Conservation (phyloP, 1,140 invertebrate genomes). For the Caenorhabditis brenneri region DNA sequence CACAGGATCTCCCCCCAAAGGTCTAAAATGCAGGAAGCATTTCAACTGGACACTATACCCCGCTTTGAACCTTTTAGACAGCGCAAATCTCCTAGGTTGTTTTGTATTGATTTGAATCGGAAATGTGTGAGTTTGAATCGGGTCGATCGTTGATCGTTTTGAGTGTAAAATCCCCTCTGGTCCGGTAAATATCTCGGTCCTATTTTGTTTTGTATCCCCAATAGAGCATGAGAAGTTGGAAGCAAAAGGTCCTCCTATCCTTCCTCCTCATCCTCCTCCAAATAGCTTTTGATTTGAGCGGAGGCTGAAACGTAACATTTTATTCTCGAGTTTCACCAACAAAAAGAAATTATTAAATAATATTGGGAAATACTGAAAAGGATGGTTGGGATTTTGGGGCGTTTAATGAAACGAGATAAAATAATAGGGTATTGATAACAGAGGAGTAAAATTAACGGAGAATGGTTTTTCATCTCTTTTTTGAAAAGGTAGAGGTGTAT, state of each 20-base stretch:
- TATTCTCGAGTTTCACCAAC: neutral
- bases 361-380: neutral
- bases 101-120: neutral
- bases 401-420: too few species aligned
- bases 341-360: constrained; percentile 25
- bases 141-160: neutral
- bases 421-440: too few species aligned
- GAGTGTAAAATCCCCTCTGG: neutral
- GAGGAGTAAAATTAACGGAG: too few species aligned
- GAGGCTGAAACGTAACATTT: constrained; percentile 37
- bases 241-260: neutral
- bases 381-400: too few species aligned
- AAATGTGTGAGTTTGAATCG: neutral
- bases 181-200: too few species aligned
- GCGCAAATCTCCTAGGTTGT: neutral
- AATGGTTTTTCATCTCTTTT: too few species aligned
- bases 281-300: neutral
- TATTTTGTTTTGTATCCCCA: too few species aligned
- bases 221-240: neutral
- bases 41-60: too few species aligned
- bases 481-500: too few species aligned
- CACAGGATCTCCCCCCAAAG: neutral
- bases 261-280: neutral
- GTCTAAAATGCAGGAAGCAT: too few species aligned
- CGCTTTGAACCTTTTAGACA: neutral